Conservation (phyloP, 2,797 vertebrate species). For the Enteromius anoplus region DNA sequence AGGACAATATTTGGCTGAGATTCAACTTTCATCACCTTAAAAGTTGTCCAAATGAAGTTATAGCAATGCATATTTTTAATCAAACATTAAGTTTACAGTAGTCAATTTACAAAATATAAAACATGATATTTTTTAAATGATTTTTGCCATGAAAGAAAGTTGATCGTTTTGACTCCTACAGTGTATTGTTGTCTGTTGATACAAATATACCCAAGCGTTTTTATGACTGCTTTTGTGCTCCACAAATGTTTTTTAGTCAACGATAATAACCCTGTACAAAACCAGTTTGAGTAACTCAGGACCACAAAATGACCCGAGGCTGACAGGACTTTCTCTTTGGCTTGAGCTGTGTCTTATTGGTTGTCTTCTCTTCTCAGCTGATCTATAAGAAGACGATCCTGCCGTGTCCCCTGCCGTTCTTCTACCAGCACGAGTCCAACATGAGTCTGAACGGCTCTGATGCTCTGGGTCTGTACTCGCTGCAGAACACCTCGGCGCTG, state of each 20-base stretch:
- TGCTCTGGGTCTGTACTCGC: slow-evolving; percentile 67
- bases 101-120: no score
- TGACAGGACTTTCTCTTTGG: background rate
- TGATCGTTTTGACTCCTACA: no score
- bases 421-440: slow-evolving; percentile 77
- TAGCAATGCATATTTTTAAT: no score
- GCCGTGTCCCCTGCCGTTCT: slow-evolving; percentile 87
- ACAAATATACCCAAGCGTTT: no score
- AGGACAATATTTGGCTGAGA: no score
- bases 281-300: background rate
- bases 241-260: background rate
- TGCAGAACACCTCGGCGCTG: slow-evolving; percentile 74
- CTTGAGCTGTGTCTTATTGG: background rate
- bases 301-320: background rate
- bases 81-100: no score
- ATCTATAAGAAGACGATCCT: slow-evolving; percentile 96
- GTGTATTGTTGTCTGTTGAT: no score
- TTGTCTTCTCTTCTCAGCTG: slow-evolving; percentile 73
- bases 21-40: no score
- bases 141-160: no score
- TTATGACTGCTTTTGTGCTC: no score
- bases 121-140: no score
- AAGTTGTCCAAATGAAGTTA: no score
- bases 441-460: slow-evolving; percentile 80
- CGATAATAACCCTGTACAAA: background rate